Conservation (phyloP, 1,140 invertebrate species). For the Euura saliciscinereae region DNA sequence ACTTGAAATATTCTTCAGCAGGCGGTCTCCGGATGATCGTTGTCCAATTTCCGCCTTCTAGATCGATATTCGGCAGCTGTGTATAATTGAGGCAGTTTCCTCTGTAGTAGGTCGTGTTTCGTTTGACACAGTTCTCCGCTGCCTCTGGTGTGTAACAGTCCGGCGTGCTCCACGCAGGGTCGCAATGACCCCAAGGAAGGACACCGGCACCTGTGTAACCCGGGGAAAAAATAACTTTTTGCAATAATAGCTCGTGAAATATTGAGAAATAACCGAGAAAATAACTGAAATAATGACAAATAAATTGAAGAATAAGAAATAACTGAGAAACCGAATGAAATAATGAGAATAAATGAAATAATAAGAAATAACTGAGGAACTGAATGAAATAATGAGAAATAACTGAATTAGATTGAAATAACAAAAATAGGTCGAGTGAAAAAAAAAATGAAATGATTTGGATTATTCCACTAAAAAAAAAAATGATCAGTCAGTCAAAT, state of each 20-base stretch:
- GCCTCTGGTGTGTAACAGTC: constrained; percentile 73
- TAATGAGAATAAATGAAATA: not conserved
- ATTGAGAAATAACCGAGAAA: no score
- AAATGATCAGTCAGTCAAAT: no score
- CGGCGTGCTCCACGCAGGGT: constrained; percentile 75
- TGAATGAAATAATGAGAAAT: no score
- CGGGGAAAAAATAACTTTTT: no score
- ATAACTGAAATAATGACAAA: no score
- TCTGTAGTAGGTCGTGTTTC: constrained; percentile 73
- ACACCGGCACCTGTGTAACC: constrained; percentile 49
- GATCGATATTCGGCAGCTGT: constrained; percentile 47
- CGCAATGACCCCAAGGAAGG: constrained; percentile 81
- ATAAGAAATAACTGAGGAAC: no score
- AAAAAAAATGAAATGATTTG: no score
- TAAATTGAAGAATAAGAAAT: no score
- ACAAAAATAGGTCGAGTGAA: no score
- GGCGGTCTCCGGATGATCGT: constrained; percentile 70
- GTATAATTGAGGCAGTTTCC: constrained; percentile 58
- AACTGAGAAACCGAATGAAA: no score
- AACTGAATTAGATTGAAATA: no score
- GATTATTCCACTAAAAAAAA: no score
- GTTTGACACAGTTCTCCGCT: constrained; percentile 62
- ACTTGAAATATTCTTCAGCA: constrained; percentile 87
- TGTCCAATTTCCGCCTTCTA: constrained; percentile 50
- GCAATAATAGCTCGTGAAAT: not conserved